Percentiles rank a stretch among this genome's conserved stretches.
These are phyloP conservation scores for Tethya wilhelma DNA, from an alignment of 37 sponge, comb jelly and placozoan species.

Conservation along the genomic window DNA sequence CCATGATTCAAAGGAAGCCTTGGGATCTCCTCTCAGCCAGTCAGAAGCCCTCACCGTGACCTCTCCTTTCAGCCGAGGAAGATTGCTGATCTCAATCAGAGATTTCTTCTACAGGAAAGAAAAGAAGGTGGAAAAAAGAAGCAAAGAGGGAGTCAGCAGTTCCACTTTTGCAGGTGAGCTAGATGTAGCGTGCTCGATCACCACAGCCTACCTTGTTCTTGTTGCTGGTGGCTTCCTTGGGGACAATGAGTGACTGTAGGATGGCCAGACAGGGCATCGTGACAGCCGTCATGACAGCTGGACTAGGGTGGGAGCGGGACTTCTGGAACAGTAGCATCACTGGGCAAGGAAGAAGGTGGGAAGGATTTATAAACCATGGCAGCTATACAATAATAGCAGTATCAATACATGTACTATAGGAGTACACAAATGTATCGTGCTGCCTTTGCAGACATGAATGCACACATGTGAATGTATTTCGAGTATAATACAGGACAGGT, in stretches of 20 bases:
- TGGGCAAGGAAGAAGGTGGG: conserved; percentile 2
- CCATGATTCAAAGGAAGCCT: conserved; percentile 53
- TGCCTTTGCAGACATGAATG: too few relatives aligned
- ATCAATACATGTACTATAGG: neutral
- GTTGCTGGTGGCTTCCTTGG: conserved; percentile 8
- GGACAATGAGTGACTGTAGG: conserved; percentile 54
- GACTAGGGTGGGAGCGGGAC: conserved; percentile 59
- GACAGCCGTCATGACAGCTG: conserved; percentile 84
- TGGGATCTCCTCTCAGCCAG: conserved; percentile 55
- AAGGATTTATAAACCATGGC: neutral
- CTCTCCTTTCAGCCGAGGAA: neutral
- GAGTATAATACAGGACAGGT: neutral
- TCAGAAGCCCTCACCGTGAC: conserved; percentile 18
- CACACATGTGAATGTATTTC: neutral
- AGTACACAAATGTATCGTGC: neutral
- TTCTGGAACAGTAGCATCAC: conserved; percentile 75
- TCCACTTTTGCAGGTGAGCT: too few relatives aligned
- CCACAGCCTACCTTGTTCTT: conserved; percentile 23
- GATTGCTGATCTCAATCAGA: neutral
- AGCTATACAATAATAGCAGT: neutral
- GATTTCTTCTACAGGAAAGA: conserved; percentile 23
- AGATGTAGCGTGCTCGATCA: neutral
- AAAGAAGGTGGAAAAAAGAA: neutral
- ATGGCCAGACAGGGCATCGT: conserved; percentile 87
- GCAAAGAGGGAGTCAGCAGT: neutral